These are phyloP conservation scores for Phylloscopus whistleri DNA, from an alignment of 2,113 vertebrate species.

Conservation along the genomic window DNA sequence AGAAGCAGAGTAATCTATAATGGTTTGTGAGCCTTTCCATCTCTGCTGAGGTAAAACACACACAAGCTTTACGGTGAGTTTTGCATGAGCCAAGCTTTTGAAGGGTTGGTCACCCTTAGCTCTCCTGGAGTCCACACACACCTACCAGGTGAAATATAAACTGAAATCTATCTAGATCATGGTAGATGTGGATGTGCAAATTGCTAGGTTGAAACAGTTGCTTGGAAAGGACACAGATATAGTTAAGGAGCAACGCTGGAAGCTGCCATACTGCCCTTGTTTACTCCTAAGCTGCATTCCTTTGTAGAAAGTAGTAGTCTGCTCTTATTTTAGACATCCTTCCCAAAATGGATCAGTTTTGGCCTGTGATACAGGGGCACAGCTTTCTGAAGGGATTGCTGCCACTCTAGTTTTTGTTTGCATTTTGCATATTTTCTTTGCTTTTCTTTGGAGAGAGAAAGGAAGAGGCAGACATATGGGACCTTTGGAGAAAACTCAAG, in stretches of 20 bases:
- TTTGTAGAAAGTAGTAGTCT: neutral
- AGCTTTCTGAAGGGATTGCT: conserved; percentile 5
- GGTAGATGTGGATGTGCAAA: neutral
- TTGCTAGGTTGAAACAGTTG: neutral
- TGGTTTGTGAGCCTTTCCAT: neutral
- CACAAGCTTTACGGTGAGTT: neutral
- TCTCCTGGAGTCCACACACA: neutral
- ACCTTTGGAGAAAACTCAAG: conserved; percentile 55
- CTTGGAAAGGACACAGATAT: neutral
- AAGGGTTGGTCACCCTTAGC: neutral
- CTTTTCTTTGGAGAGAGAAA: conserved; percentile 31
- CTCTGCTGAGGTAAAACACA: neutral
- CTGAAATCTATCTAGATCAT: neutral
- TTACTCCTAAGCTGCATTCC: neutral
- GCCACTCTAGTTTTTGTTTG: conserved; percentile 33
- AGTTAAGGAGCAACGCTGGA: neutral
- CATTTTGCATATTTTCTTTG: conserved; percentile 6
- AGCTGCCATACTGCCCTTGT: neutral
- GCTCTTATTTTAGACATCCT: conserved; percentile 22
- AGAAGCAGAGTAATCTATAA: neutral
- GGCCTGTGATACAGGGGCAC: neutral
- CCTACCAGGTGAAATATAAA: neutral
- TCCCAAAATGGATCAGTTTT: conserved; percentile 14
- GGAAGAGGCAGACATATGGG: conserved; percentile 31
- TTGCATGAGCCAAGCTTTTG: neutral